phyloP scores from a whole-genome alignment of 2,113 vertebrate species.

The Rhinolophus sinicus region DNA sequence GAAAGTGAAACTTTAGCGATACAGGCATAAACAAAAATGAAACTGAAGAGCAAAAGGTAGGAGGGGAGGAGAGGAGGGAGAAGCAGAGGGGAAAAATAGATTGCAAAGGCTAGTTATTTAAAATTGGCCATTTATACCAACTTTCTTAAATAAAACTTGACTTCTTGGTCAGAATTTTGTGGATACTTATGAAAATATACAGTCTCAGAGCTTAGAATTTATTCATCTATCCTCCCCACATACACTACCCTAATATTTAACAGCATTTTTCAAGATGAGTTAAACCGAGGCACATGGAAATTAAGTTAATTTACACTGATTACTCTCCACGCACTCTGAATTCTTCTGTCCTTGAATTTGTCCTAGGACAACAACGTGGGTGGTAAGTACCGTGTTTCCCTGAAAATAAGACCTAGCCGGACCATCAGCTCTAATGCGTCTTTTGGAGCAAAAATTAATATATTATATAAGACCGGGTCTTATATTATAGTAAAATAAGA shows the following conservation, averaged over 20 bases:
- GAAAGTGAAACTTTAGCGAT: constrained; percentile 59
- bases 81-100: background rate
- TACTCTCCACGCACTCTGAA: constrained; percentile 69
- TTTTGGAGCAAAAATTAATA: too few species aligned
- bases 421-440: too few species aligned
- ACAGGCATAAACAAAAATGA: constrained; percentile 56
- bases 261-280: constrained; percentile 1
- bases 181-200: background rate
- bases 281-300: background rate
- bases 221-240: background rate
- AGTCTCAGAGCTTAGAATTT: background rate
- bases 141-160: constrained; percentile 6
- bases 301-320: background rate
- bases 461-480: too few species aligned
- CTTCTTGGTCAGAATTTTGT: background rate
- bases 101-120: background rate
- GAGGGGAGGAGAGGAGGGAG: background rate
- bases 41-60: background rate
- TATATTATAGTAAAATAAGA: too few species aligned
- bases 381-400: constrained; percentile 39
- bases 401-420: too few species aligned
- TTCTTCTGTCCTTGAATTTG: constrained; percentile 83
- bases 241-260: background rate
- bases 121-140: background rate
- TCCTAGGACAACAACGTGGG: constrained; percentile 81